These are phyloP conservation scores for Artibeus jamaicensis DNA, from an alignment of 2,797 vertebrate species.

Conservation along the genomic window DNA sequence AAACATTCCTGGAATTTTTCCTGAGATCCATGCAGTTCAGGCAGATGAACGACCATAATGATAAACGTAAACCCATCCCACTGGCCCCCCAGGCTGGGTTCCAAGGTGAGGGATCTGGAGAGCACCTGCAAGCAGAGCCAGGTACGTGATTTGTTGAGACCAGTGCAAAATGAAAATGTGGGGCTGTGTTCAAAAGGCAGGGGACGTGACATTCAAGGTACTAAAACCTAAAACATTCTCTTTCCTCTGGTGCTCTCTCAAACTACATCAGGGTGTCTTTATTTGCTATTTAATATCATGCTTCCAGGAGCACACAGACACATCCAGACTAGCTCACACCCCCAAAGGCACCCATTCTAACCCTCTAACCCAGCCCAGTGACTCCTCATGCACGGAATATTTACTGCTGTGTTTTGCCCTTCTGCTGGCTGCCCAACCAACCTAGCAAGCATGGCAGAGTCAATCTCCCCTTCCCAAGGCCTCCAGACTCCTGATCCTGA, in stretches of 20 bases:
- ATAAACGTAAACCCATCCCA: neutral
- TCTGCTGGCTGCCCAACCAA: neutral
- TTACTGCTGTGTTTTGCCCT: neutral
- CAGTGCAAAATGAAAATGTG: neutral
- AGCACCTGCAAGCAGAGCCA: neutral
- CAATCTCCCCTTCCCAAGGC: neutral
- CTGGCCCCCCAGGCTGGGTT: neutral
- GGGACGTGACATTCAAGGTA: neutral
- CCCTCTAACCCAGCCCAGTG: neutral
- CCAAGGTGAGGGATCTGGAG: neutral
- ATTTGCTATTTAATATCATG: neutral
- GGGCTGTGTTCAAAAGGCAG: neutral
- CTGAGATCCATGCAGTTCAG: neutral
- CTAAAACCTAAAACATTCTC: neutral
- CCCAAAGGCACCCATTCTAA: neutral
- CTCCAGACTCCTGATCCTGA: neutral
- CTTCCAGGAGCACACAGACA: neutral
- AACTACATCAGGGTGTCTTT: neutral
- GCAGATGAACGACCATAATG: neutral
- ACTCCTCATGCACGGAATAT: neutral
- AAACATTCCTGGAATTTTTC: neutral
- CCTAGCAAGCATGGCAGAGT: rapidly evolving
- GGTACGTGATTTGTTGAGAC: neutral
- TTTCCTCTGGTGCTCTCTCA: neutral
- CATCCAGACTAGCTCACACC: neutral